Percentiles rank a stretch among this genome's conserved stretches.
phyloP scores from a whole-genome alignment of 1,140 invertebrate genomes.

The Pogonus chalceus region DNA sequence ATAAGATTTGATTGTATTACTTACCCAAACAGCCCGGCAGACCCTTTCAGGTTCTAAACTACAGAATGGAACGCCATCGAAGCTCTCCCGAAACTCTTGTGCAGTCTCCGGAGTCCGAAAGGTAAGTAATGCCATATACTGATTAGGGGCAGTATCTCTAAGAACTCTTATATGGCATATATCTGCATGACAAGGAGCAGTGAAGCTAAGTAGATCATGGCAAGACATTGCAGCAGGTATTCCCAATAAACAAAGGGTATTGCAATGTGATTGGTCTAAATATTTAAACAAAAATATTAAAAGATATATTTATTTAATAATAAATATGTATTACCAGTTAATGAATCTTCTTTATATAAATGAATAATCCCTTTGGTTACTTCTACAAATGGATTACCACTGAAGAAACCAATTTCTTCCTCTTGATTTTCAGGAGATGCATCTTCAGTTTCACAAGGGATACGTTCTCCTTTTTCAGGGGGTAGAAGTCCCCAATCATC shows the following conservation, averaged over 20 bases:
- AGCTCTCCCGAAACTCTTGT: slow-evolving; percentile 85
- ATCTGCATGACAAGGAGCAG: slow-evolving; percentile 81
- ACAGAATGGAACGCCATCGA: slow-evolving; percentile 88
- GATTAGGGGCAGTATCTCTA: slow-evolving; percentile 77
- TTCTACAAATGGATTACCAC: slow-evolving; percentile 95
- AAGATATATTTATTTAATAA: slow-evolving; percentile 7
- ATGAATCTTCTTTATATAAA: slow-evolving; percentile 81
- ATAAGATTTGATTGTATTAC: too few species aligned
- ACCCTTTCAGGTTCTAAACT: slow-evolving; percentile 80
- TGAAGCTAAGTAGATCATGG: slow-evolving; percentile 89
- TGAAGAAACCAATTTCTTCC: slow-evolving; percentile 76
- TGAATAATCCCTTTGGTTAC: slow-evolving; percentile 93
- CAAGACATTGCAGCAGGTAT: slow-evolving; percentile 89
- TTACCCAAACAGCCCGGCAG: slow-evolving; percentile 91
- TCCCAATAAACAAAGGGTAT: slow-evolving; percentile 83
- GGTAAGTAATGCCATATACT: slow-evolving; percentile 93
- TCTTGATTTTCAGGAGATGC: slow-evolving; percentile 32
- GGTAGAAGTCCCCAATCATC: slow-evolving; percentile 37
- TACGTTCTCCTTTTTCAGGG: slow-evolving; percentile 29
- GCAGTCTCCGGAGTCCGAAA: slow-evolving; percentile 64
- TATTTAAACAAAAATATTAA: slow-evolving; percentile 35
- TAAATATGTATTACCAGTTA: slow-evolving; percentile 35
- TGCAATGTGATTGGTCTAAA: slow-evolving; percentile 50
- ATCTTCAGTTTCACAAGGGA: slow-evolving; percentile 36
- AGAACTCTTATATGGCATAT: slow-evolving; percentile 90